Evolutionary conservation across 2,888 invertebrate species (phyloP).

Genomic region (Apodemia zela): DNA sequence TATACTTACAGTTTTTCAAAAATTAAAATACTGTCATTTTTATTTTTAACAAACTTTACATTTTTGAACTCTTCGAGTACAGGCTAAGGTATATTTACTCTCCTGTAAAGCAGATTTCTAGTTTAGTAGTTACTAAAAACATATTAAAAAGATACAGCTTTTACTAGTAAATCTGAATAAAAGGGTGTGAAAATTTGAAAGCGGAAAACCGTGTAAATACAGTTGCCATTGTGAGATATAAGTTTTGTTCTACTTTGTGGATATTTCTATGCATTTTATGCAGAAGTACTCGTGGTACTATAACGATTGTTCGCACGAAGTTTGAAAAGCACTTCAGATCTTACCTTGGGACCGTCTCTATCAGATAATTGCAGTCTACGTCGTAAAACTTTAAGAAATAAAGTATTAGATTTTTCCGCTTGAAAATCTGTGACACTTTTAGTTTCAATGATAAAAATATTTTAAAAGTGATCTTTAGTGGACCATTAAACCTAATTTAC

Average conservation of each 20-base stretch:
- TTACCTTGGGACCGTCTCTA: slow-evolving; percentile 16
- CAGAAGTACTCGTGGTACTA: slow-evolving; percentile 8
- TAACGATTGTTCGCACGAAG: slow-evolving; percentile 15
- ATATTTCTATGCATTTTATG: slow-evolving; percentile 16
- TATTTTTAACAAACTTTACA: no score
- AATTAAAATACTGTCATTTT: no score
- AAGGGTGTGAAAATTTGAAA: neutral
- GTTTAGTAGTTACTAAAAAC: no score
- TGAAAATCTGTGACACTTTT: slow-evolving; percentile 9
- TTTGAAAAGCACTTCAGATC: slow-evolving; percentile 16
- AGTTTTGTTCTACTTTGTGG: slow-evolving; percentile 12
- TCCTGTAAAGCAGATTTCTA: no score
- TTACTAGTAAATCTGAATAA: neutral
- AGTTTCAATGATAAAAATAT: neutral
- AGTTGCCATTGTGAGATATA: slow-evolving; percentile 9
- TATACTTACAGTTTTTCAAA: no score
- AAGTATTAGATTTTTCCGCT: slow-evolving; percentile 11
- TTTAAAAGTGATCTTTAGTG: neutral
- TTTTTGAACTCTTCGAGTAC: no score
- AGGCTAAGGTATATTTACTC: no score
- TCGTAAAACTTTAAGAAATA: slow-evolving; percentile 15
- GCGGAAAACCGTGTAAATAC: slow-evolving; percentile 5
- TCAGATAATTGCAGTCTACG: slow-evolving; percentile 17
- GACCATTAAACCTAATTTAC: neutral
- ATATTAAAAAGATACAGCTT: neutral